Evolutionary conservation across 2,113 vertebrate species (phyloP).

Genomic region (Catharus fuscescens): DNA sequence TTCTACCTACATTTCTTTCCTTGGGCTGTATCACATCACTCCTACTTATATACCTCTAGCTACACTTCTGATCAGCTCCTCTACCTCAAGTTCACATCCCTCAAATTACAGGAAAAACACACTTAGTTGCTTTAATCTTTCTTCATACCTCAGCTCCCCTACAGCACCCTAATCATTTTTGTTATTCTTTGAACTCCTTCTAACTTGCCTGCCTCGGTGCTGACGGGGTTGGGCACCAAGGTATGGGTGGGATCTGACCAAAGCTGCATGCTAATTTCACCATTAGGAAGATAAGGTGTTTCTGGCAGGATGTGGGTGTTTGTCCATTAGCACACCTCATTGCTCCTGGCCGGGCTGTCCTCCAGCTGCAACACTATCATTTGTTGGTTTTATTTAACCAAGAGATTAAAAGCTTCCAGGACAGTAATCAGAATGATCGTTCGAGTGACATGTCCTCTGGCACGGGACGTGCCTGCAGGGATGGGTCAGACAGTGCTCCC

Average conservation of each 20-base stretch:
- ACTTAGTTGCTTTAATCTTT: constrained; percentile 25
- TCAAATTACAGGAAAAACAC: neutral
- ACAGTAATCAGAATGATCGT: neutral
- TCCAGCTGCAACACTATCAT: neutral
- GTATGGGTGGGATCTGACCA: neutral
- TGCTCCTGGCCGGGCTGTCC: neutral
- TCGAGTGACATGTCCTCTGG: neutral
- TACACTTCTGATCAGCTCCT: neutral
- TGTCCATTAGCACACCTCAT: neutral
- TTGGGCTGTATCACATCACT: neutral
- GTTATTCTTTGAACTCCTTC: neutral
- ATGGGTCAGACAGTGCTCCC: neutral
- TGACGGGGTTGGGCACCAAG: neutral
- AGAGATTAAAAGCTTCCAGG: constrained; percentile 47
- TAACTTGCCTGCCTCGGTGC: neutral
- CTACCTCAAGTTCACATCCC: neutral
- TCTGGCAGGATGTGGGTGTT: neutral
- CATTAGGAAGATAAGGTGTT: neutral
- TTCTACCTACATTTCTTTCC: neutral
- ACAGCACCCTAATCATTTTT: neutral
- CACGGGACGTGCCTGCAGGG: neutral
- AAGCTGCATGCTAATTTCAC: neutral
- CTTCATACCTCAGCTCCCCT: neutral
- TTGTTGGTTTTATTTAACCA: constrained; percentile 35
- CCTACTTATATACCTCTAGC: neutral